Percentiles rank a stretch among this genome's conserved stretches.
Evolutionary conservation across 2,797 vertebrate genomes (phyloP).

Genomic region (Argentina silus): DNA sequence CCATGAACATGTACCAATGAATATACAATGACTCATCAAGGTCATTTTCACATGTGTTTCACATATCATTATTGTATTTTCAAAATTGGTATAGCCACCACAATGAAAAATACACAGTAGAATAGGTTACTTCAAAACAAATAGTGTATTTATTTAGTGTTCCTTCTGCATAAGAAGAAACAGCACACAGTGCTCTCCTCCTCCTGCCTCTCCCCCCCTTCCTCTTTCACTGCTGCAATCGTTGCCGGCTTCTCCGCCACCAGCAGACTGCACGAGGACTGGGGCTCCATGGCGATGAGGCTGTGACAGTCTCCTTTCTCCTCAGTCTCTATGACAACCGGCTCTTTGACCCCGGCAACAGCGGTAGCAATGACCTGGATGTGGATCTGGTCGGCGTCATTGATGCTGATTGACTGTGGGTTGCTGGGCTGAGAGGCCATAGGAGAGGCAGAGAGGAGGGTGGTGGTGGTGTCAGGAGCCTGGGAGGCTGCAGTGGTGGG

Average conservation of each 20-base stretch:
- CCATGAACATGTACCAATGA: too few relatives aligned
- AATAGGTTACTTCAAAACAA: conserved; percentile 52
- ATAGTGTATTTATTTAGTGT: conserved; percentile 21
- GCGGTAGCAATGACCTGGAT: conserved; percentile 63
- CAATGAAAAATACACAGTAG: conserved; percentile 45
- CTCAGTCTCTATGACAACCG: conserved; percentile 55
- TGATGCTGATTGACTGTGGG: conserved; percentile 40
- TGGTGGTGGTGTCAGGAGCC: conserved; percentile 2
- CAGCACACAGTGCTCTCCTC: conserved; percentile 12
- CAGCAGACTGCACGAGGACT: conserved; percentile 28
- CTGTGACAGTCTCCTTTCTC: conserved; percentile 24
- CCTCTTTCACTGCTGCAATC: background rate
- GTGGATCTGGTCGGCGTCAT: conserved; percentile 48
- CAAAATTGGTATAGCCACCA: conserved; percentile 25
- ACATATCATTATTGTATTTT: background rate
- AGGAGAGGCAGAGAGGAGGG: conserved; percentile 10
- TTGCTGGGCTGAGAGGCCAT: conserved; percentile 14
- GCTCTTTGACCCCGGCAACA: conserved; percentile 52
- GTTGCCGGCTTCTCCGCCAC: conserved; percentile 19
- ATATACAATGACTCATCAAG: background rate
- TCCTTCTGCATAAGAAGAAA: background rate
- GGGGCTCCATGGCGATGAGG: background rate
- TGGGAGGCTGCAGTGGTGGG: conserved; percentile 5
- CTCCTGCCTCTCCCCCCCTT: conserved; percentile 4
- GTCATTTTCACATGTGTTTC: too few relatives aligned